A percentile compares a stretch with the other conserved stretches of the same genome.
phyloP scores from a whole-genome alignment of 2,888 invertebrate genomes.

The Nemurella pictetii region DNA sequence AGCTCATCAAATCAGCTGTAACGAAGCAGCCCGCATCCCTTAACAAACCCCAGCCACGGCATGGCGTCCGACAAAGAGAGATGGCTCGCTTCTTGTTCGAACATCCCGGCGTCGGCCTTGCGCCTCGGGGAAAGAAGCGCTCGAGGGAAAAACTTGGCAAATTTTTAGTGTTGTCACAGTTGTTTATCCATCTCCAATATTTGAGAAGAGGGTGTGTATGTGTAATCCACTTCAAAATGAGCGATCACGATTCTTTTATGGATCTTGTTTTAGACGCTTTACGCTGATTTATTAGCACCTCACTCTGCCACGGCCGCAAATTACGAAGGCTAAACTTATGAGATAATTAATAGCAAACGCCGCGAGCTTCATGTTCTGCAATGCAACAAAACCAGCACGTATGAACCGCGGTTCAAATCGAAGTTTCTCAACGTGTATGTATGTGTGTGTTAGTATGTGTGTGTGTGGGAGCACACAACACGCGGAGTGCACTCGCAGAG shows the following conservation, averaged over 20 bases:
- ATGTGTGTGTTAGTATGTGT: background rate
- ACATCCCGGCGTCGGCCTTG: too few relatives aligned
- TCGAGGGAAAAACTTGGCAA: background rate
- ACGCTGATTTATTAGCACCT: background rate
- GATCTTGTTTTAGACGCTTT: background rate
- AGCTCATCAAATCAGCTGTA: slow-evolving; percentile 24
- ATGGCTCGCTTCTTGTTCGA: background rate
- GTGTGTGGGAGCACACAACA: background rate
- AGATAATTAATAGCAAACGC: too few relatives aligned
- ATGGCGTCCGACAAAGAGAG: too few relatives aligned
- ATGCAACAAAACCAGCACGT: too few relatives aligned
- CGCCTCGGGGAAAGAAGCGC: background rate
- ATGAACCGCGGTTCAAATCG: too few relatives aligned
- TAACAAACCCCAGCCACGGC: too few relatives aligned
- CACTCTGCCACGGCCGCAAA: too few relatives aligned
- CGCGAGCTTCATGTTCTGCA: too few relatives aligned
- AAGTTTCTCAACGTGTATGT: background rate
- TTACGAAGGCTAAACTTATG: too few relatives aligned
- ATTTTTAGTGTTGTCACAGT: background rate
- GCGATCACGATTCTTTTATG: background rate
- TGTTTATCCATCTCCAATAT: background rate
- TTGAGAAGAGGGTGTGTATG: background rate
- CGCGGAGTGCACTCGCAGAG: background rate
- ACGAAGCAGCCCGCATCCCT: slow-evolving; percentile 17
- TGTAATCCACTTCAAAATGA: background rate